These are phyloP conservation scores for Brachyhypopomus gauderio DNA, from an alignment of 2,113 vertebrate species.

Conservation along the genomic window DNA sequence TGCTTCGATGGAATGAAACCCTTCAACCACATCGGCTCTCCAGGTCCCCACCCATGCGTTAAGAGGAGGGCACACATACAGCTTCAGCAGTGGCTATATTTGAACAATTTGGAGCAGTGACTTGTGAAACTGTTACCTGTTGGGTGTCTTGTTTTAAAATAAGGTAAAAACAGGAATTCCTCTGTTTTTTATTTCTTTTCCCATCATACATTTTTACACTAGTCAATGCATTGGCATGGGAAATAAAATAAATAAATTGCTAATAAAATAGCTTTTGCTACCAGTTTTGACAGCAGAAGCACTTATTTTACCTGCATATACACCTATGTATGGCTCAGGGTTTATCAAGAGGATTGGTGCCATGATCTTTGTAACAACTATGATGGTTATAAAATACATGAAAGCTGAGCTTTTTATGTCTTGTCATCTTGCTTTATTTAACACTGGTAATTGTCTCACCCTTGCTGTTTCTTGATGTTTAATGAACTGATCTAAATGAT, in stretches of 20 bases:
- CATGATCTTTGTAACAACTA: slow-evolving; percentile 26
- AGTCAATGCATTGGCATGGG: neutral
- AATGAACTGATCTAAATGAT: slow-evolving; percentile 79
- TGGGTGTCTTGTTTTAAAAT: neutral
- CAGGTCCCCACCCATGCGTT: no score
- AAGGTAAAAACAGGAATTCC: neutral
- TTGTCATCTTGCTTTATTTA: slow-evolving; percentile 71
- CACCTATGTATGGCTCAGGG: slow-evolving; percentile 25
- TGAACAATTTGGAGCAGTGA: neutral
- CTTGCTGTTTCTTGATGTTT: slow-evolving; percentile 71
- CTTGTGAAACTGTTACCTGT: neutral
- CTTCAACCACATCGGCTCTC: no score
- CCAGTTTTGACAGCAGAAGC: neutral
- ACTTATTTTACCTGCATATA: neutral
- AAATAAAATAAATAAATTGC: no score
- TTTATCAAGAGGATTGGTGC: slow-evolving; percentile 27
- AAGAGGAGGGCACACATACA: neutral
- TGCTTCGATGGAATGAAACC: no score
- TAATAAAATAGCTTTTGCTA: neutral
- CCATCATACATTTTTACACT: neutral
- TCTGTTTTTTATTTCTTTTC: neutral
- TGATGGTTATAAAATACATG: slow-evolving; percentile 34
- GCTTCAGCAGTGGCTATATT: neutral
- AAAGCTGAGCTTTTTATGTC: slow-evolving; percentile 29
- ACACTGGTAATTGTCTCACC: slow-evolving; percentile 68